Conservation (phyloP, 1,140 invertebrate genomes). For the Rhopalosiphum padi region DNA sequence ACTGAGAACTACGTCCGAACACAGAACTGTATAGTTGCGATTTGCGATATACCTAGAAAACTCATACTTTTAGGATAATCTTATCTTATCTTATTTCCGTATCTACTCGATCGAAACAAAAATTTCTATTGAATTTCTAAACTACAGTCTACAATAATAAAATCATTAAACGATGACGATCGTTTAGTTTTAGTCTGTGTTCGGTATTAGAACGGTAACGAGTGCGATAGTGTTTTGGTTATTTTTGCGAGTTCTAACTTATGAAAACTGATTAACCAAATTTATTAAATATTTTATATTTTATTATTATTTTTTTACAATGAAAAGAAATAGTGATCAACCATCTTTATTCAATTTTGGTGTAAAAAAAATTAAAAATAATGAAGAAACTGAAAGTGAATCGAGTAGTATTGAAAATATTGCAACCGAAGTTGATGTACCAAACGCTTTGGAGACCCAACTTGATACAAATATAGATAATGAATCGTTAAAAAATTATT, state of each 20-base stretch:
- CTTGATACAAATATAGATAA: too few species aligned
- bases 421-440: neutral
- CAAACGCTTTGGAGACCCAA: too few species aligned
- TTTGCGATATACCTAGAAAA: neutral
- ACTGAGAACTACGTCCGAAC: neutral
- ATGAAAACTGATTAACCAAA: slow-evolving; percentile 9
- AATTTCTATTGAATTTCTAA: neutral
- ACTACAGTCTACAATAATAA: neutral
- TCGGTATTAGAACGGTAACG: slow-evolving; percentile 4
- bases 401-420: neutral
- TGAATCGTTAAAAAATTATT: neutral
- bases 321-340: slow-evolving; percentile 18
- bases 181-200: neutral
- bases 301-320: neutral
- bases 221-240: neutral
- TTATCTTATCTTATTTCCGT: slow-evolving; percentile 16
- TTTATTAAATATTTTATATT: slow-evolving; percentile 17
- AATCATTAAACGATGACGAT: slow-evolving; percentile 1
- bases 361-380: slow-evolving; percentile 30
- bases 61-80: neutral
- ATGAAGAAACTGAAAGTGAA: neutral
- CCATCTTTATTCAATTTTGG: neutral
- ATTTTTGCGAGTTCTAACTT: neutral
- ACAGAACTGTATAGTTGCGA: neutral
- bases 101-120: neutral